Evolutionary conservation across 2,888 invertebrate species (phyloP), one percentile per base, ranked within the genome.

Genomic region (Junonia oenone): DNA sequence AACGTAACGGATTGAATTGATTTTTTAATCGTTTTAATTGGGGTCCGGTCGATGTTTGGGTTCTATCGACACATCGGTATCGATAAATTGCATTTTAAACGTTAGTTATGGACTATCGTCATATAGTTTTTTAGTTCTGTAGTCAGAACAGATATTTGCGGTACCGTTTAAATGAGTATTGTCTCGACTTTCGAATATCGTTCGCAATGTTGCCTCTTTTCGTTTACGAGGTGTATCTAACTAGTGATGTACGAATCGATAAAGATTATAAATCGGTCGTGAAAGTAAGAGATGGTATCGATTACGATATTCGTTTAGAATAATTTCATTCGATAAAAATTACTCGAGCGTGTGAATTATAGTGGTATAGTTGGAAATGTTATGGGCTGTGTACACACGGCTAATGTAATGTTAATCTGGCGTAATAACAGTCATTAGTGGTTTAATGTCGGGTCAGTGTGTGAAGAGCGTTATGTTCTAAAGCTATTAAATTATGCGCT

Each of bases 11-110:
- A 75, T 76, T 70, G 68, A 70, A 74, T 76, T 69, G 76, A 73
- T 81, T 77, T 73, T 75, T 78, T 83, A 77, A 83, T 84, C 71
- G 77, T 72, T 78, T 76, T 80, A 76, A 81, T 84, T 79, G 77
- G 72, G 68, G 68, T 67, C 69, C 66, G 65, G 65, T 71, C 64
- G 68, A 55, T 53, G 59, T 65, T 72, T 67, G 66, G 43, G 55
- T 52, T 60, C 51, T 58, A 65, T 63, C 58, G 58, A 57, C 61
- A 61, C 58, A 56, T 49, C 56, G 61, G 58, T 67, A 59, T 66
- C 55, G 55, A 26, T 22, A 17, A 22, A 38, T 45, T 13, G 35
- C 26, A 19, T 48, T 55, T 45, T 27, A 27, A 17, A 19, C 2
- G 33, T 51, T 53, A 37, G 56, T 29, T 51, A 51, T 40, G 53